These are phyloP conservation scores for Protobothrops mucrosquamatus DNA, from an alignment of 2,113 vertebrate species.

Conservation along the genomic window DNA sequence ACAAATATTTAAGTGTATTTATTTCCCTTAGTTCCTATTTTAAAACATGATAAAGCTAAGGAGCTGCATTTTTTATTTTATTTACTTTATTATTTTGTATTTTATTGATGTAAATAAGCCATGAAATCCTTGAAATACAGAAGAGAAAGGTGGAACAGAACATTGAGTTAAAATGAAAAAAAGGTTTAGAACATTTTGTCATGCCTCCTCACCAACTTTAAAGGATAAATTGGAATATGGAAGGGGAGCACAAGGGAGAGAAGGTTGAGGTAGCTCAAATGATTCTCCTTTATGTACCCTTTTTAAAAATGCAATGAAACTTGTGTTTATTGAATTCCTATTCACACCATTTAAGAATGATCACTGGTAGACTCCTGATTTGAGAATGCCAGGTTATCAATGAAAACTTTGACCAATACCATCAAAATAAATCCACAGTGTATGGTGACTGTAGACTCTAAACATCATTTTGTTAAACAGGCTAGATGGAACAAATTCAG, in stretches of 20 bases:
- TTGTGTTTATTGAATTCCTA: background rate
- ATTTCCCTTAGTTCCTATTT: background rate
- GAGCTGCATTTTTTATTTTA: background rate
- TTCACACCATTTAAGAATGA: background rate
- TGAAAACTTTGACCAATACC: background rate
- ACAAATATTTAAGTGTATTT: background rate
- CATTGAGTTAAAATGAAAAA: background rate
- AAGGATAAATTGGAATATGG: background rate
- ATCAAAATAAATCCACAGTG: background rate
- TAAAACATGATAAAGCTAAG: background rate
- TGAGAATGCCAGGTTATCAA: background rate
- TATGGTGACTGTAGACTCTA: background rate
- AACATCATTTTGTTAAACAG: background rate
- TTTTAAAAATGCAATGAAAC: background rate
- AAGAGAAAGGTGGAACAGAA: background rate
- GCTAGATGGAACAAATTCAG: background rate
- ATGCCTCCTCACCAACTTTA: background rate
- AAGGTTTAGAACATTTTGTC: background rate
- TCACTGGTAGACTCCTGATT: background rate
- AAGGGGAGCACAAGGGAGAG: background rate
- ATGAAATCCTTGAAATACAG: background rate
- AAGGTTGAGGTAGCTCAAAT: background rate
- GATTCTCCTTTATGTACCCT: background rate
- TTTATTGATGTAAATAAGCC: background rate
- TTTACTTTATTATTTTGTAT: constrained; percentile 14